Evolutionary conservation across 2,113 vertebrate genomes (phyloP), one percentile per base, ranked within the genome.

Genomic region (Limnothrissa miodon): DNA sequence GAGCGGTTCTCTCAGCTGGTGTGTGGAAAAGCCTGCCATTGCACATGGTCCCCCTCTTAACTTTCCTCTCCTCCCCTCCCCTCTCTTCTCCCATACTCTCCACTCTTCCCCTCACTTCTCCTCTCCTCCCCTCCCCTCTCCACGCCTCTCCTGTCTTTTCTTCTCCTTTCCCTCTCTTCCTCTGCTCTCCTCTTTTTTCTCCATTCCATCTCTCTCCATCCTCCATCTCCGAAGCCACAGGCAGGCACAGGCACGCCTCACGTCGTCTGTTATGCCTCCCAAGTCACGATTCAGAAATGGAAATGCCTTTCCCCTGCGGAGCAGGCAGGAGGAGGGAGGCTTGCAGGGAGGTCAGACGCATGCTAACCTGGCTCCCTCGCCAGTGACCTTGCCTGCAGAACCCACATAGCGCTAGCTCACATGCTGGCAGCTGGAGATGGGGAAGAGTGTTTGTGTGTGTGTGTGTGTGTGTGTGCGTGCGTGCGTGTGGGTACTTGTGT

Each of bases 281-380:
- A 56, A 83, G 53, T 83, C 74, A 82, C 53, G 59, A 39, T 23
- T 85, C n/a, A 48, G 46, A 78, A 78, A 25, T 79, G 70, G 29
- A 66, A 79, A 74, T 74, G 66, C 44, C 66, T 36, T 53, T 59
- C 21, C 21, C 62, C 83, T 21, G 25, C 48, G 29, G 25, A 46
- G 42, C 85, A 79, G 39, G 53, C 25, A 33, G 25, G n/a, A 66
- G 25, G 56, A 53, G 48, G 48, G 46, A 23, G 29, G 81, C 83
- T 29, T 79, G 15, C 19, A 83, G 39, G 59, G 46, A 46, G 78
- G 51, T 80, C 53, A 74, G 46, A 70, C 46, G 33, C 78, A 81
- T 45, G 45, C 45, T 62, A 82, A 62, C 66, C 62, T 51, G 74
- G 33, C 36, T 85, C 39, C 59, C 70, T 59, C 36, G 74, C 79